Percentiles rank a stretch among this genome's conserved stretches.
These are phyloP conservation scores for Exocentrus adspersus DNA, from an alignment of 2,888 invertebrate species.

Conservation along the genomic window DNA sequence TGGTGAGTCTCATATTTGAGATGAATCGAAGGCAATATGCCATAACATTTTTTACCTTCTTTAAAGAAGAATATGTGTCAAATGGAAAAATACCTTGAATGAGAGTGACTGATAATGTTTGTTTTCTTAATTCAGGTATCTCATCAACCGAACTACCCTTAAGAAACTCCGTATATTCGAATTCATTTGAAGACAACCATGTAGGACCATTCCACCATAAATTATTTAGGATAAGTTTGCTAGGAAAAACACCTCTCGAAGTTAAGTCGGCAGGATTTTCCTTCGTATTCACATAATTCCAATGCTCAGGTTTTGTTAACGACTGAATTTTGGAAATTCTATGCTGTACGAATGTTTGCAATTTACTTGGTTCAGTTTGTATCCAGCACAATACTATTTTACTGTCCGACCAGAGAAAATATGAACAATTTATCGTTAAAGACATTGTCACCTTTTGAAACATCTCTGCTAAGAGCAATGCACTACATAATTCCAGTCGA, in stretches of 20 bases:
- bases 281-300: constrained; percentile 13
- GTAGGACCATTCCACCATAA: constrained; percentile 4
- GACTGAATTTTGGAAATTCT: constrained; percentile 14
- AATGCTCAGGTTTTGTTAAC: not conserved
- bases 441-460: not conserved
- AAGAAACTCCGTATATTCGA: not conserved
- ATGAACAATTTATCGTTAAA: not conserved
- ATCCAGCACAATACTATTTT: constrained; percentile 16
- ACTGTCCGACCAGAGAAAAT: constrained; percentile 18
- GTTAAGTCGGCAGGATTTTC: constrained; percentile 23
- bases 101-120: too few relatives aligned
- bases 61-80: too few relatives aligned
- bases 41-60: too few relatives aligned
- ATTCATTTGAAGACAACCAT: not conserved
- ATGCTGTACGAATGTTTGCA: constrained; percentile 17
- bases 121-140: too few relatives aligned
- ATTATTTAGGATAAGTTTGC: not conserved
- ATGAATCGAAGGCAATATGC: too few relatives aligned
- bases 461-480: not conserved
- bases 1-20: too few relatives aligned
- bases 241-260: constrained; percentile 7
- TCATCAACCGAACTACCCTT: too few relatives aligned
- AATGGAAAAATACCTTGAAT: too few relatives aligned
- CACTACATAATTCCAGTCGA: constrained; percentile 10
- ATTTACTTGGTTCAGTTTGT: not conserved